A percentile compares a stretch with the other conserved stretches of the same genome.
Conservation (phyloP, 2,888 invertebrate genomes). For the Lomographa bimaculata region DNA sequence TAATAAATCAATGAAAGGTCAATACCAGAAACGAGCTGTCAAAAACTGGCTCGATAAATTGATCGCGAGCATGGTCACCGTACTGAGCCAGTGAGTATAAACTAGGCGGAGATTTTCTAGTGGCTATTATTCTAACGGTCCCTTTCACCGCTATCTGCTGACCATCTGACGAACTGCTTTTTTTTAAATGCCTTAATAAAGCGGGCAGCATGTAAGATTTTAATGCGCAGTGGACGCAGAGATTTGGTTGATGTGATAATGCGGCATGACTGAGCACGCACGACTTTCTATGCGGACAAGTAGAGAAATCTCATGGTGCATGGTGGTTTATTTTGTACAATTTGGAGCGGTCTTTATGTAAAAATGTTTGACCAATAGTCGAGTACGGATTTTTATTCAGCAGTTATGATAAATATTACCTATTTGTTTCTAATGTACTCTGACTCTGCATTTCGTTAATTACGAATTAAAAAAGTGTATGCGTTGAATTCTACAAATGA, state of each 20-base stretch:
- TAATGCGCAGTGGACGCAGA: slow-evolving; percentile 70
- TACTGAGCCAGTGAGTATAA: slow-evolving; percentile 35
- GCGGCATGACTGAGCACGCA: slow-evolving; percentile 70
- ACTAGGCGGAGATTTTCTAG: slow-evolving; percentile 67
- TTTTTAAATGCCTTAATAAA: slow-evolving; percentile 75
- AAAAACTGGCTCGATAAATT: slow-evolving; percentile 53
- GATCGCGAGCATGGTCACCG: slow-evolving; percentile 51
- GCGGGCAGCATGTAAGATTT: slow-evolving; percentile 77
- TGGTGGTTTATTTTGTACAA: slow-evolving; percentile 50
- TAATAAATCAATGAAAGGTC: slow-evolving; percentile 51
- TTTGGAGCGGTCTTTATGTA: slow-evolving; percentile 46
- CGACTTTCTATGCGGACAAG: slow-evolving; percentile 74
- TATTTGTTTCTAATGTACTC: no score
- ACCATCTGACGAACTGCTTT: slow-evolving; percentile 78
- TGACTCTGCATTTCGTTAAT: no score
- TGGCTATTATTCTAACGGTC: slow-evolving; percentile 77
- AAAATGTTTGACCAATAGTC: slow-evolving; percentile 31
- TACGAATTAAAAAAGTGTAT: no score
- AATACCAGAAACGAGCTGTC: slow-evolving; percentile 50
- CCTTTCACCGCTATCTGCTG: slow-evolving; percentile 82
- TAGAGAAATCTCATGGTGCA: slow-evolving; percentile 44
- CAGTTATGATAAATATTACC: no score
- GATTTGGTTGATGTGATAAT: slow-evolving; percentile 79
- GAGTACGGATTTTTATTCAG: no score
- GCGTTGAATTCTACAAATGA: no score